These are phyloP conservation scores for Pagetopsis macropterus DNA, from an alignment of 2,797 vertebrate species.

Conservation along the genomic window DNA sequence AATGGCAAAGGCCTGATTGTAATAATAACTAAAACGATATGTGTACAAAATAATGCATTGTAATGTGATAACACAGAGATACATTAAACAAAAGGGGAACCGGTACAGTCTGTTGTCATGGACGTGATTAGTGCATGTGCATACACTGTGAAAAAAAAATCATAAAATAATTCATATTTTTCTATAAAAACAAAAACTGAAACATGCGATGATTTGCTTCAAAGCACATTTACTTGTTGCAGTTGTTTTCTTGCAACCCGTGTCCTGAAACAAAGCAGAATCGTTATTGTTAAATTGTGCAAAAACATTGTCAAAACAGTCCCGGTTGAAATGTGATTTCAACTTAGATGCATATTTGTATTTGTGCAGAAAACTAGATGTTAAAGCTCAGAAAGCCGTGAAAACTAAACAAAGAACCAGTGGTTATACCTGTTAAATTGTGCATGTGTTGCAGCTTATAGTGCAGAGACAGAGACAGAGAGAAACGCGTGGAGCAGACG, in stretches of 20 bases:
- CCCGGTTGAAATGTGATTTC: background rate
- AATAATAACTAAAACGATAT: background rate
- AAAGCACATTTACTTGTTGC: background rate
- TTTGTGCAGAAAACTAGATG: background rate
- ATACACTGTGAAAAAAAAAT: background rate
- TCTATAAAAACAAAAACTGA: background rate
- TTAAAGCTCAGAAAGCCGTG: background rate
- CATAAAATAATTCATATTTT: background rate
- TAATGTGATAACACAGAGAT: background rate
- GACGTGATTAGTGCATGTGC: constrained; percentile 1
- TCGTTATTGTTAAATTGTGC: background rate
- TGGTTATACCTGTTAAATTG: constrained; percentile 3
- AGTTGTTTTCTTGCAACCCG: background rate
- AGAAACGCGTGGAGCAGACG: constrained; percentile 51
- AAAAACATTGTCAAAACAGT: background rate
- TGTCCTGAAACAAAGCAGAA: background rate
- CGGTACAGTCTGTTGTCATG: background rate
- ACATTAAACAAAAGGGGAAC: background rate
- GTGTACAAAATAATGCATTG: background rate
- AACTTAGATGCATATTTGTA: background rate
- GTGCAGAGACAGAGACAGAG: constrained; percentile 46
- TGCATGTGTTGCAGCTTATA: constrained; percentile 4
- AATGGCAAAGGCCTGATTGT: background rate
- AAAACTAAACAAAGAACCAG: background rate
- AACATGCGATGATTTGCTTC: background rate